Percentiles rank a stretch among this genome's conserved stretches.
phyloP scores from a whole-genome alignment of 2,888 invertebrate species.

The Carcina quercana region DNA sequence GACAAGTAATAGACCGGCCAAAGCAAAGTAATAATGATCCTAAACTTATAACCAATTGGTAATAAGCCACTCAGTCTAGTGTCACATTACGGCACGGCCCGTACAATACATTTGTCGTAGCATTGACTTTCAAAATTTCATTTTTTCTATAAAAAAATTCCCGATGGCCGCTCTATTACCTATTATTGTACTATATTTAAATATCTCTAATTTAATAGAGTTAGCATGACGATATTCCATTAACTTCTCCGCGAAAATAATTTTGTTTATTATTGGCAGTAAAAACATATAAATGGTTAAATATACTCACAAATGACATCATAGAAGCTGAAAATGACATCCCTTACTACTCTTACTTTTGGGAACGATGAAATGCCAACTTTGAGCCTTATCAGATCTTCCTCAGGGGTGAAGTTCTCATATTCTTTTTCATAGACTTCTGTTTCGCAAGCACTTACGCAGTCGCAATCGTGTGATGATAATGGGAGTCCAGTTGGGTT shows the following conservation, averaged over 20 bases:
- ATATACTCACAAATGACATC: constrained; percentile 78
- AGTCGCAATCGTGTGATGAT: constrained; percentile 45
- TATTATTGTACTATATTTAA: too few relatives aligned
- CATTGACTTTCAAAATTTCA: too few relatives aligned
- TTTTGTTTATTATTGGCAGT: not conserved
- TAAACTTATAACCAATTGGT: too few relatives aligned
- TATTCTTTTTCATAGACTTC: constrained; percentile 46
- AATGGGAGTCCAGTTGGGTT: constrained; percentile 31
- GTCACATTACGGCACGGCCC: too few relatives aligned
- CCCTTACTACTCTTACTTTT: constrained; percentile 78
- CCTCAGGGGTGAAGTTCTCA: constrained; percentile 32
- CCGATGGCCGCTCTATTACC: too few relatives aligned
- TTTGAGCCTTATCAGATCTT: constrained; percentile 34
- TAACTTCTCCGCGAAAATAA: not conserved
- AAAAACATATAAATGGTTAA: not conserved
- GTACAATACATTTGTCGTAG: too few relatives aligned
- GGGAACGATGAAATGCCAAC: constrained; percentile 78
- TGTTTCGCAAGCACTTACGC: constrained; percentile 49
- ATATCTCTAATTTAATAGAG: not conserved
- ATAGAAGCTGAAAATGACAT: constrained; percentile 80
- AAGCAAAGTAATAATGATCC: too few relatives aligned
- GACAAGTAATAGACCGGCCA: too few relatives aligned
- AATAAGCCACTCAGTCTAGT: too few relatives aligned
- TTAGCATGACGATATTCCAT: not conserved
- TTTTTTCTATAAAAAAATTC: too few relatives aligned